Evolutionary conservation across 2,888 invertebrate species (phyloP), one percentile per base, ranked within the genome.

Genomic region (Sympetrum striolatum): DNA sequence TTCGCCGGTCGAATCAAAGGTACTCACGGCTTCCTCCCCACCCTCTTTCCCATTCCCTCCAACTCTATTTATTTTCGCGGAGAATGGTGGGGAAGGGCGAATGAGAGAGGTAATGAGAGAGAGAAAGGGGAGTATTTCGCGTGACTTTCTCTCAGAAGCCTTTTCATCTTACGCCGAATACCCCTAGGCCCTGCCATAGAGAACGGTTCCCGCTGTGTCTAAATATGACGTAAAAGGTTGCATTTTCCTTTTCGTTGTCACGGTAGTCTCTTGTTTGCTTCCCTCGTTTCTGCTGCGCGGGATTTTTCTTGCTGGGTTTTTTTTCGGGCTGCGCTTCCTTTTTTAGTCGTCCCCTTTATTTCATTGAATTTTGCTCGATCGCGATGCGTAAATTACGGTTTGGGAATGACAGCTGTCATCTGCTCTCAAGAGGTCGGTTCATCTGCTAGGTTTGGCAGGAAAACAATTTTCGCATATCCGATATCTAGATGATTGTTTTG

Each of bases 161-260:
- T 86, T 86, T 86, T 86, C 86, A 86, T 86, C 86, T 86, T 86
- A 86, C 6, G 37, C 53, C 48, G 81, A 48, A 58, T 58, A 35
- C 86, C 86, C 86, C 22, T 37, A 64, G 64, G 86, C 60, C 60
- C 60, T 64, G 35, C 86, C 86, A 37, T n/a, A 86, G 60, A 18
- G 22, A 86, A 64, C 86, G 37, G n/a, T 58, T 12, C 2, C 58
- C 18, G 22, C 81, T 58, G 58, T 37, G n/a, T 35, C 86, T 60
- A 86, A 86, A 86, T 86, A 31, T 60, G 86, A 86, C 60, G 64
- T 86, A 86, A 86, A 86, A 86, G 86, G 64, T 86, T 86, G 60
- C 86, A 58, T 86, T 86, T 53, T 86, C 37, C 86, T 60, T 86
- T 86, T 86, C 37, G 58, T 35, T 35, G 53, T 82, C 58, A 2